Evolutionary conservation across 2,797 vertebrate species (phyloP).

Genomic region (Lemur catta): DNA sequence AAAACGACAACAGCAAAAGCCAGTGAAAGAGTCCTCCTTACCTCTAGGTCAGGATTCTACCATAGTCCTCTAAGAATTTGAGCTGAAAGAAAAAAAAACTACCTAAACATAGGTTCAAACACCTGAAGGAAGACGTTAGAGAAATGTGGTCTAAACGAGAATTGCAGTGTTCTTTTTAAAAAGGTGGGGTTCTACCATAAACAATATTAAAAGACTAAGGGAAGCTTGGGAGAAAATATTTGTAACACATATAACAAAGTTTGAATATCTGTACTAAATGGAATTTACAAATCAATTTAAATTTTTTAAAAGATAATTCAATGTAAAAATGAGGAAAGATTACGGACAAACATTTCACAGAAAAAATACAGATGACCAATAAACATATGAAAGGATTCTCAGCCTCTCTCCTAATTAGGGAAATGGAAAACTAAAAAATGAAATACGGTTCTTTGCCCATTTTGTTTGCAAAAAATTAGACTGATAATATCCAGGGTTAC

Average conservation of each 20-base stretch:
- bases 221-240: slow-evolving; percentile 1
- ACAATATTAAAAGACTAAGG: neutral
- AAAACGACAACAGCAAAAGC: neutral
- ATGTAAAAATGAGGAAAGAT: neutral
- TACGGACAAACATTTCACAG: neutral
- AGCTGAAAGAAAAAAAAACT: neutral
- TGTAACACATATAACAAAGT: neutral
- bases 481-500: slow-evolving; percentile 43
- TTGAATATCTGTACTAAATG: neutral
- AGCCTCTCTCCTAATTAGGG: neutral
- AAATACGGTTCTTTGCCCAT: neutral
- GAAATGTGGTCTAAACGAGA: neutral
- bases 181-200: neutral
- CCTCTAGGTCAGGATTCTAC: neutral
- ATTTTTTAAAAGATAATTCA: neutral
- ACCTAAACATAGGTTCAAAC: neutral
- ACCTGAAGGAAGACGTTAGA: neutral
- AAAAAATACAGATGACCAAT: neutral
- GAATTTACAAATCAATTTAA: slow-evolving; percentile 42
- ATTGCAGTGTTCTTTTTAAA: neutral
- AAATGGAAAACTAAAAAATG: slow-evolving; percentile 50
- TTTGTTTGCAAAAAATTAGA: slow-evolving; percentile 50
- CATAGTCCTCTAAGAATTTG: neutral
- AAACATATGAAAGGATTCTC: neutral
- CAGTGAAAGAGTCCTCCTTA: neutral